phyloP scores from a whole-genome alignment of 2,797 vertebrate genomes.

The Pseudochirops cupreus region DNA sequence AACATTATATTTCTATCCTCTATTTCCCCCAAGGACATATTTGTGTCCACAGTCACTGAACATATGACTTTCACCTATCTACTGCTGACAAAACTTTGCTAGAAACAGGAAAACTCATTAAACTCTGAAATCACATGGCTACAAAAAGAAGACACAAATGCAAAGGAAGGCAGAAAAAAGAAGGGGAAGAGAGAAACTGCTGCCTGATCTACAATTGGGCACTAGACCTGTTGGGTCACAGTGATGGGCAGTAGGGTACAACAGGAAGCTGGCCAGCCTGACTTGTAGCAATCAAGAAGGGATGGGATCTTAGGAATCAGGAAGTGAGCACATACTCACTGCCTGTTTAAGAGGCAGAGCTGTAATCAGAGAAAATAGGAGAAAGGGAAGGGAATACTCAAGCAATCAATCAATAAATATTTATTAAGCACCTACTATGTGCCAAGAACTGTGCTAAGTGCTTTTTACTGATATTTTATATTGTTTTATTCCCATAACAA shows the following conservation, averaged over 20 bases:
- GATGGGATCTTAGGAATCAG: neutral
- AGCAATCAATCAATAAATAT: neutral
- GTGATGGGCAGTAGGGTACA: neutral
- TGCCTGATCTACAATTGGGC: neutral
- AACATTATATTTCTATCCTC: conserved; percentile 52
- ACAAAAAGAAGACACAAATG: neutral
- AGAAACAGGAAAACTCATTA: conserved; percentile 44
- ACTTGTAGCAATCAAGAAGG: neutral
- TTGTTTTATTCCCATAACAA: neutral
- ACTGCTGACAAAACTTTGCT: conserved; percentile 32
- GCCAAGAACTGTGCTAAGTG: neutral
- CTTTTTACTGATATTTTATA: neutral
- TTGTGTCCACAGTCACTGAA: conserved; percentile 14
- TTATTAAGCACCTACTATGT: neutral
- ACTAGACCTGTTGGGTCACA: conserved; percentile 17
- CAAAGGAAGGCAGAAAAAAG: conserved; percentile 55
- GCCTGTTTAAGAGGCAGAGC: neutral
- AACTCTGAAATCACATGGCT: conserved; percentile 33
- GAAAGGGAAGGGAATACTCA: neutral
- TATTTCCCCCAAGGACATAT: conserved; percentile 56
- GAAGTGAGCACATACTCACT: neutral
- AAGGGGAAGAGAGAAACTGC: conserved; percentile 25
- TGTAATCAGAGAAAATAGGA: neutral
- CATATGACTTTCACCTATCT: conserved; percentile 42
- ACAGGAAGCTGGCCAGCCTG: neutral